Evolutionary conservation across 2,888 invertebrate species (phyloP).

Genomic region (Cataglyphis albicans): DNA sequence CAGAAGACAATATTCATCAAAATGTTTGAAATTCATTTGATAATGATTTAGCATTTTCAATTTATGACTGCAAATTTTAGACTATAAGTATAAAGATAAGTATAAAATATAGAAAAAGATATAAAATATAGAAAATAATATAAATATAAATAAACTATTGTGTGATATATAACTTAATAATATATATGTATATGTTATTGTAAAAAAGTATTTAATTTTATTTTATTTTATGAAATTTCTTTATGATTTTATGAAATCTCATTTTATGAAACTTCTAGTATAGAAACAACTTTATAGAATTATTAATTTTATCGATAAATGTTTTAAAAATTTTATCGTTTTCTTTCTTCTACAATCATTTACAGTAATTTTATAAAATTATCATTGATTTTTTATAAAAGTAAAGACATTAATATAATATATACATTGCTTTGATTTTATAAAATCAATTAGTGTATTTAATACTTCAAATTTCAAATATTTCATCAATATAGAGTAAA

Average conservation of each 20-base stretch:
- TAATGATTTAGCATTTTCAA: neutral
- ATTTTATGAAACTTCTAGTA: neutral
- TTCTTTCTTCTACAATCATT: neutral
- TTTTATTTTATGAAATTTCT: neutral
- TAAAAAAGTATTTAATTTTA: neutral
- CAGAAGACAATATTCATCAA: neutral
- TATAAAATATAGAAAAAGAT: too few species aligned
- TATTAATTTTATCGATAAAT: neutral
- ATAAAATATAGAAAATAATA: neutral
- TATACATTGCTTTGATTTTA: neutral
- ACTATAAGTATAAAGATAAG: neutral
- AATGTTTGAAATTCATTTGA: conserved; percentile 23
- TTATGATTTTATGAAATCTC: neutral
- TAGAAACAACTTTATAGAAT: neutral
- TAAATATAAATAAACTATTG: neutral
- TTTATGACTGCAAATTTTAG: neutral
- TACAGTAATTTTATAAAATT: too few species aligned
- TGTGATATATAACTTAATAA: neutral
- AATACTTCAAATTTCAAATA: neutral
- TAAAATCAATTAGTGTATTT: conserved; percentile 14
- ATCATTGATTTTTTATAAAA: neutral
- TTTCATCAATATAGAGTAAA: neutral
- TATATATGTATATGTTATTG: neutral
- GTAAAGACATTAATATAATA: neutral
- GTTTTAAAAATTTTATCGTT: neutral